Evolutionary conservation across 2,113 vertebrate genomes (phyloP), one percentile per base, ranked within the genome.

Genomic region (Ictalurus punctatus): DNA sequence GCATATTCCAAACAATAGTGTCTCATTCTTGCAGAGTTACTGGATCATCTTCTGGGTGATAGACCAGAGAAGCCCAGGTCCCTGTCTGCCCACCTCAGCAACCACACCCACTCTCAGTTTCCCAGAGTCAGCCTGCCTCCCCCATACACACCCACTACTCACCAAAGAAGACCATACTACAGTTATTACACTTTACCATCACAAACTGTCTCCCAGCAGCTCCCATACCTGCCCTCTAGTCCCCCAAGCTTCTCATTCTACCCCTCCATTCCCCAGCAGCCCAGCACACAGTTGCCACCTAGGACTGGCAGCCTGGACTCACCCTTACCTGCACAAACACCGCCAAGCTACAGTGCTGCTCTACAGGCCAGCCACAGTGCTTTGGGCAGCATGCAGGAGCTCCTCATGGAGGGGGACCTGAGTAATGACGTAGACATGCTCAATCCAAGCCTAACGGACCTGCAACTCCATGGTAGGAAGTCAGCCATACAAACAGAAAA

Each of bases 391-490:
- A 92, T 97, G 93, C 96, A 96, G 6, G 97, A 98, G 23, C 89
- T 96, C 1, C 93, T 97, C 25, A 88, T 96, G 90, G 98, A 99
- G 0, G 96, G 95, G 52, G 98, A 99, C 30, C 93, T 94, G 80
- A 95, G 93, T 86, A 97, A 95, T 0, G 98, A 99, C 61, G 93
- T 99, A 0, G 98, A 99, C 78, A 95, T 95, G 21, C 97, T 99
- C 54, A 98, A 98, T 78, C 98, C 98, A 0, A 98, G 97, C 91
- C 96, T 99, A 90, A 98, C 96, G 0, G 98, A 99, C 89, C 97
- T 99, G 69, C 98, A 98, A 91, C 96, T 99, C 92, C 97, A 99
- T 93, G 95, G 95, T 96, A 90, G 67, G 88, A 54, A 87, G 23
- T 78, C 14, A 78, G 6, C 16, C 6, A 25, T 21, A 69, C 48